Evolutionary conservation across 2,888 invertebrate species (phyloP).

Genomic region (Hydriomena furcata): DNA sequence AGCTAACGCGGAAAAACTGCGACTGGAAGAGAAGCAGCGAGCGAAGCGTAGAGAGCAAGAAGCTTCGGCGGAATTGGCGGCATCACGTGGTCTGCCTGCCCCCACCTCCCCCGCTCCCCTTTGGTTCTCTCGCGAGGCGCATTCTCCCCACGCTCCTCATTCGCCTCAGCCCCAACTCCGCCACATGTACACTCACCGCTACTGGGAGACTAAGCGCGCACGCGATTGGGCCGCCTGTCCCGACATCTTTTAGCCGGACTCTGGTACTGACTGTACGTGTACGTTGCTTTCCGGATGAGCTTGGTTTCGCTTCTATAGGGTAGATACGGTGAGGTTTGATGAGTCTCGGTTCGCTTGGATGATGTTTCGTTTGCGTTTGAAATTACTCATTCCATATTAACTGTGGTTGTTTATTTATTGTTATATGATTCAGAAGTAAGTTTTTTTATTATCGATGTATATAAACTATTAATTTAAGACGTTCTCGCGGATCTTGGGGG

Average conservation of each 20-base stretch:
- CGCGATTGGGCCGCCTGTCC: slow-evolving; percentile 96
- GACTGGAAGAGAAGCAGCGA: slow-evolving; percentile 98
- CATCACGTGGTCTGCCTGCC: slow-evolving; percentile 85
- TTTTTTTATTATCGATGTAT: slow-evolving; percentile 38
- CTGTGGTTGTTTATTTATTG: slow-evolving; percentile 50
- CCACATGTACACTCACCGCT: slow-evolving; percentile 93
- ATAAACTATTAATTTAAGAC: slow-evolving; percentile 46
- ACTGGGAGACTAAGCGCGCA: slow-evolving; percentile 96
- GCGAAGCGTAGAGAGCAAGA: slow-evolving; percentile 90
- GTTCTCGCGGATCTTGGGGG: slow-evolving; percentile 38
- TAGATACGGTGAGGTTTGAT: background rate
- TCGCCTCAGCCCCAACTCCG: slow-evolving; percentile 72
- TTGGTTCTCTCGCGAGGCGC: slow-evolving; percentile 96
- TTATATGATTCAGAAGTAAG: slow-evolving; percentile 39
- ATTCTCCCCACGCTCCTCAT: slow-evolving; percentile 75
- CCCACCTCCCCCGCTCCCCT: slow-evolving; percentile 89
- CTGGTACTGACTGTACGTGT: no score
- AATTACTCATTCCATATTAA: slow-evolving; percentile 49
- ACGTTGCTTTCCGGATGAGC: background rate
- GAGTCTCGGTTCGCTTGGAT: slow-evolving; percentile 26
- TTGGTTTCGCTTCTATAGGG: slow-evolving; percentile 12
- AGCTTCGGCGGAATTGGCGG: slow-evolving; percentile 88
- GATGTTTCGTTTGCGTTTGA: slow-evolving; percentile 37
- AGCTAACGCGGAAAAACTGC: slow-evolving; percentile 91
- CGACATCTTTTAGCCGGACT: slow-evolving; percentile 88